A percentile compares a stretch with the other conserved stretches of the same genome.
These are phyloP conservation scores for Caenorhabditis doughertyi DNA, from an alignment of 2,888 invertebrate genomes.

Conservation along the genomic window DNA sequence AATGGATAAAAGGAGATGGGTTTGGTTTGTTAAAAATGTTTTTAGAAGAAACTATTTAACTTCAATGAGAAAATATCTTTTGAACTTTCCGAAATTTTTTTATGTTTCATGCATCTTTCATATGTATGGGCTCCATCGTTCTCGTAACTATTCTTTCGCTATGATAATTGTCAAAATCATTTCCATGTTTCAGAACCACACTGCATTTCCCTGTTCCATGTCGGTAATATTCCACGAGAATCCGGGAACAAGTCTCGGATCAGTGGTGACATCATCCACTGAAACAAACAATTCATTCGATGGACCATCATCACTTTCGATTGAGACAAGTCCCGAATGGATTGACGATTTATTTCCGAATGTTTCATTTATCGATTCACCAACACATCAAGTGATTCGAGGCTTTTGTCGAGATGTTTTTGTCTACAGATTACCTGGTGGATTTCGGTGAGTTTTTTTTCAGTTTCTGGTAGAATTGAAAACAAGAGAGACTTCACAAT, in stretches of 20 bases:
- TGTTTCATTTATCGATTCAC: slow-evolving; percentile 69
- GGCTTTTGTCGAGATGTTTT: slow-evolving; percentile 76
- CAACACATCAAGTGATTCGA: slow-evolving; percentile 70
- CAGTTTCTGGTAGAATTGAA: not conserved
- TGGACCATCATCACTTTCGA: not conserved
- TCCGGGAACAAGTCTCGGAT: slow-evolving; percentile 74
- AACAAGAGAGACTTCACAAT: no score
- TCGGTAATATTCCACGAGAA: slow-evolving; percentile 76
- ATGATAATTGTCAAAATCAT: no score
- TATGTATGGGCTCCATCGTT: no score
- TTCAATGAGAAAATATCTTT: no score
- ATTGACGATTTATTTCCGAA: slow-evolving; percentile 64
- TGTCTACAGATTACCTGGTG: slow-evolving; percentile 67
- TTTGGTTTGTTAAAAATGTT: no score
- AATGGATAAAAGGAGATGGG: not conserved
- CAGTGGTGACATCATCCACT: slow-evolving; percentile 33
- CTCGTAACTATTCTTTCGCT: not conserved
- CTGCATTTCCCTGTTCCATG: slow-evolving; percentile 51
- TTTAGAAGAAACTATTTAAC: no score
- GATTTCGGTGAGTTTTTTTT: slow-evolving; percentile 62
- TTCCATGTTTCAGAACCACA: not conserved
- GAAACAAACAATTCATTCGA: slow-evolving; percentile 38
- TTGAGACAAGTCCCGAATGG: slow-evolving; percentile 67
- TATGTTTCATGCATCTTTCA: no score
- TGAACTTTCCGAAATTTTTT: not conserved